Conservation (phyloP, 1,140 invertebrate genomes). For the Telenomus remus region DNA sequence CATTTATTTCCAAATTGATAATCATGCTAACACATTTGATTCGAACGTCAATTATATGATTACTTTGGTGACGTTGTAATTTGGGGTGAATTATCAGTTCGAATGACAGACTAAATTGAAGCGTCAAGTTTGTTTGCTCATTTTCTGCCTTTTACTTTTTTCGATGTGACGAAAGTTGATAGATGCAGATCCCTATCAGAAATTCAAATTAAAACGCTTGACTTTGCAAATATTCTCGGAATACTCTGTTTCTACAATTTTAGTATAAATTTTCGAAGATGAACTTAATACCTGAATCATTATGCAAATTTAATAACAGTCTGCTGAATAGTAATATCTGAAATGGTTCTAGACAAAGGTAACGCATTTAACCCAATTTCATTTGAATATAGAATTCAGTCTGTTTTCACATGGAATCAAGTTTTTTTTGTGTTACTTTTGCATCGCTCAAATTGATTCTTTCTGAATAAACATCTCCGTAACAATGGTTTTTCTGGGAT, state of each 20-base stretch:
- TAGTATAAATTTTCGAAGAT: constrained; percentile 29
- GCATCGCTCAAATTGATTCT: constrained; percentile 4
- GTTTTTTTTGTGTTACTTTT: constrained; percentile 14
- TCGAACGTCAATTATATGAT: too few relatives aligned
- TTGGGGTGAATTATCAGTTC: too few relatives aligned
- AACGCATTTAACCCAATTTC: constrained; percentile 40
- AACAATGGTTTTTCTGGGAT: too few relatives aligned
- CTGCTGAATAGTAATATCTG: constrained; percentile 42
- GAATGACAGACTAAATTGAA: too few relatives aligned
- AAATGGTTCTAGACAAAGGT: constrained; percentile 37
- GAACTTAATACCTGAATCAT: constrained; percentile 39
- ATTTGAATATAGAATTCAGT: constrained; percentile 32
- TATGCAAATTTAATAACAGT: constrained; percentile 51
- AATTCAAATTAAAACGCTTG: not conserved
- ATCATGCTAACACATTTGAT: too few relatives aligned
- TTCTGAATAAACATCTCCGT: not conserved
- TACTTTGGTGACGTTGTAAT: too few relatives aligned
- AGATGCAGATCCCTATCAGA: not conserved
- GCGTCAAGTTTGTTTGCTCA: too few relatives aligned
- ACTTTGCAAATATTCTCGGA: not conserved
- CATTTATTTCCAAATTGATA: too few relatives aligned
- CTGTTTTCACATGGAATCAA: constrained; percentile 33
- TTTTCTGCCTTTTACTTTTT: not conserved
- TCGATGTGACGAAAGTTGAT: not conserved
- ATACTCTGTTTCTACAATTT: constrained; percentile 28